Evolutionary conservation across 2,113 vertebrate species (phyloP).

Genomic region (Gopherus evgoodei): DNA sequence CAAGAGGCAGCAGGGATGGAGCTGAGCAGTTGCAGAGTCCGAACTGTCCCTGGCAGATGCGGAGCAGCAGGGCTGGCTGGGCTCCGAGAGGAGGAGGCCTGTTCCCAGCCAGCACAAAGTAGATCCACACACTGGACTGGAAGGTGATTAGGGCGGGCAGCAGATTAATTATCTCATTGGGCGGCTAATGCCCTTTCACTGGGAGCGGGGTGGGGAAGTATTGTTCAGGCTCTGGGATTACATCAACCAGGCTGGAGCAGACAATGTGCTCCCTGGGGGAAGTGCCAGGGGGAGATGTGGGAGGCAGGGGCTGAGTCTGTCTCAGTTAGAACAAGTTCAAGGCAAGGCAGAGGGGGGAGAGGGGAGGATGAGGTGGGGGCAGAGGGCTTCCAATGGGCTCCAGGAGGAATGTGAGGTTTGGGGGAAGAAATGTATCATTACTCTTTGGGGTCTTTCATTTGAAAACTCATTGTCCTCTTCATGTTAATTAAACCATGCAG

Average conservation of each 20-base stretch:
- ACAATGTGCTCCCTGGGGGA: slow-evolving; percentile 81
- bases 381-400: rapidly evolving
- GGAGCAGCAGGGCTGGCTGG: neutral
- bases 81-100: neutral
- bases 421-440: neutral
- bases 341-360: neutral
- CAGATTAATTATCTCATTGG: slow-evolving; percentile 70
- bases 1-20: neutral
- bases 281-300: slow-evolving; percentile 75
- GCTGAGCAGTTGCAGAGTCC: neutral
- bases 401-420: neutral
- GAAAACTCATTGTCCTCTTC: neutral
- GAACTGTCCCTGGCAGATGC: too few species aligned
- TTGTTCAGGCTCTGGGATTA: slow-evolving; percentile 85
- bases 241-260: slow-evolving; percentile 79
- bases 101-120: neutral
- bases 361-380: neutral
- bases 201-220: slow-evolving; percentile 70
- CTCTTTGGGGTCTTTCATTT: neutral
- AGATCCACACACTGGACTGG: neutral
- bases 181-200: slow-evolving; percentile 80
- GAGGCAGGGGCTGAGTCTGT: slow-evolving; percentile 84
- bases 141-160: slow-evolving; percentile 52
- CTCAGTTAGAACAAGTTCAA: slow-evolving; percentile 82
- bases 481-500: neutral